Evolutionary conservation across 2,888 invertebrate species (phyloP), one percentile per base, ranked within the genome.

Genomic region (Synanthedon myopaeformis): DNA sequence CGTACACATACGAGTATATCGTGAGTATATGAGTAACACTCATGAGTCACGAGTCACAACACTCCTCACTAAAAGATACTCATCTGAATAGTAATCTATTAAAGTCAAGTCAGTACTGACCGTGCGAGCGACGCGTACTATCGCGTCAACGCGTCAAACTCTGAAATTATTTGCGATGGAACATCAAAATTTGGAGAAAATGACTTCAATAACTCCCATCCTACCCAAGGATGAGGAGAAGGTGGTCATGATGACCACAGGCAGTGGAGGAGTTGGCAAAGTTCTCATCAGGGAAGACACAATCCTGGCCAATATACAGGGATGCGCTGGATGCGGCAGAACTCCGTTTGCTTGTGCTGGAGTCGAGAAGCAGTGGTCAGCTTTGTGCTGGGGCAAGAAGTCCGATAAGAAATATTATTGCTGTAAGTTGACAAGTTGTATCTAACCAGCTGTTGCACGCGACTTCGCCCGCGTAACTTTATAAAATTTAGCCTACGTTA

Each of bases 241-340:
- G 55, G 66, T 76, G 3, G 69, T 76, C 0, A 66, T 79, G 0
- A 58, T 74, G 0, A 58, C 71, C 0, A 70, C 72, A 0, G 41
- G 17, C 0, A 58, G 53, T 8, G 70, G 70, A 45, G 76, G 72
- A 1, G 67, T 70, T 0, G 76, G 77, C 1, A 81, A 76, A 57
- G 72, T 77, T 4, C 59, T 87, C 45, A 74, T 87, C 0, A 63
- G 87, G 28, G 87, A 87, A 42, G 87, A 87, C 52, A 87, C 87
- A 3, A 73, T 85, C 8, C 55, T 85, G 41, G 71, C 77, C 0
- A 78, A 75, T 49, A 45, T 84, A 0, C 74, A 72, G 1, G 84
- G 84, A 0, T 86, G 85, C 57, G 76, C 79, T 0, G 79, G 80
- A 0, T 86, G 87, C 57, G 81, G 83, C 0, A 67, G 68, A 8